Conservation (phyloP, 2,888 invertebrate species). For the Pilophorus perplexus region DNA sequence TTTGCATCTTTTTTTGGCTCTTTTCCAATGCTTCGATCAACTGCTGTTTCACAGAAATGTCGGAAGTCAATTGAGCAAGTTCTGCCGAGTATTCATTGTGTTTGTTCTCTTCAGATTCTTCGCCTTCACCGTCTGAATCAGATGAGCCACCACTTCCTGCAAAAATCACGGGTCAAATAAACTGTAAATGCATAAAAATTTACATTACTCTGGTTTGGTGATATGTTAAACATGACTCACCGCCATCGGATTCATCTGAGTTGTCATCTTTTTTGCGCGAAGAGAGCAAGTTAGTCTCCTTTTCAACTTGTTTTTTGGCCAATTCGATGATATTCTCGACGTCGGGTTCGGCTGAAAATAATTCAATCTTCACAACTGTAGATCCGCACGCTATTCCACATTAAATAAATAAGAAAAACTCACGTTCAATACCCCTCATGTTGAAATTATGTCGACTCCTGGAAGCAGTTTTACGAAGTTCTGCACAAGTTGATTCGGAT, state of each 20-base stretch:
- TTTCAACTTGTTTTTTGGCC: slow-evolving; percentile 36
- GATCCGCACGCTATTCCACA: too few relatives aligned
- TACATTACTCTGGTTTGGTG: too few relatives aligned
- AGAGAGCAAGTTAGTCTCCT: slow-evolving; percentile 6
- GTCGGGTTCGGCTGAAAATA: slow-evolving; percentile 49
- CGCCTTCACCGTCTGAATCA: slow-evolving; percentile 52
- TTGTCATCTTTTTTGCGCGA: slow-evolving; percentile 16
- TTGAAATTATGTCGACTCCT: slow-evolving; percentile 16
- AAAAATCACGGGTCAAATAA: slow-evolving; percentile 50
- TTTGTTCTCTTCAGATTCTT: slow-evolving; percentile 53
- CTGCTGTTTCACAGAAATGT: slow-evolving; percentile 91
- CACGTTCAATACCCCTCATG: too few relatives aligned
- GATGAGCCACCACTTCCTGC: slow-evolving; percentile 55
- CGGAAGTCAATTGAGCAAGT: slow-evolving; percentile 82
- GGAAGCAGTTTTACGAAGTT: slow-evolving; percentile 58
- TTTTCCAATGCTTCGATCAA: slow-evolving; percentile 90
- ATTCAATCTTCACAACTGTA: too few relatives aligned
- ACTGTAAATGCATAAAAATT: slow-evolving; percentile 53
- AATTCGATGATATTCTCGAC: slow-evolving; percentile 32
- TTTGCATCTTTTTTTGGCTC: slow-evolving; percentile 79
- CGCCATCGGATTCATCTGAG: slow-evolving; percentile 29
- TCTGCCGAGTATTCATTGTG: slow-evolving; percentile 61
- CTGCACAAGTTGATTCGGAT: slow-evolving; percentile 75
- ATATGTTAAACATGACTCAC: slow-evolving; percentile 9
- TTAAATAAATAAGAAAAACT: too few relatives aligned